These are phyloP conservation scores for Egretta garzetta DNA, from an alignment of 2,113 vertebrate genomes.

Conservation along the genomic window DNA sequence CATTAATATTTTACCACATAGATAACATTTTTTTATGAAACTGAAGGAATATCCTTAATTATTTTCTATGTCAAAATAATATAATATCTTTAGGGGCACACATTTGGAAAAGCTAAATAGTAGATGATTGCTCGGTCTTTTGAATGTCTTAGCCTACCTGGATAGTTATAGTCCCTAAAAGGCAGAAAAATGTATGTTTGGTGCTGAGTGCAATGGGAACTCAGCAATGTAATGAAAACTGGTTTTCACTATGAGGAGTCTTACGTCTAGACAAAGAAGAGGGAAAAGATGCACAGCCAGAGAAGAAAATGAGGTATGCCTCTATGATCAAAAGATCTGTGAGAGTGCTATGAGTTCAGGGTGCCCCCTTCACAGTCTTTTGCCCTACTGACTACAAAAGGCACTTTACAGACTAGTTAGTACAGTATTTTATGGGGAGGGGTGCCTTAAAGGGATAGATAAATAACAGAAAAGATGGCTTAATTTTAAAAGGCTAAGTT, in stretches of 20 bases:
- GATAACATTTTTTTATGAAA: neutral
- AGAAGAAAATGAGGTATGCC: neutral
- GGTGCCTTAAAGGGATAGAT: neutral
- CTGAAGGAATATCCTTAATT: neutral
- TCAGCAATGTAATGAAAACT: neutral
- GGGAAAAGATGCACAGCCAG: neutral
- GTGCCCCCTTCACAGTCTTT: neutral
- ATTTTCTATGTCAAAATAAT: neutral
- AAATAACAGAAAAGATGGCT: neutral
- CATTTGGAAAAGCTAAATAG: neutral
- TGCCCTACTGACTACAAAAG: neutral
- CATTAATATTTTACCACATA: neutral
- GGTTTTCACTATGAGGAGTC: neutral
- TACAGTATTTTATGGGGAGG: neutral
- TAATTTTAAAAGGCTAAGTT: neutral
- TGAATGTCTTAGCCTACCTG: neutral
- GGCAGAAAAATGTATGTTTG: accelerated
- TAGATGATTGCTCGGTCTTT: neutral
- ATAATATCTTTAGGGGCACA: neutral
- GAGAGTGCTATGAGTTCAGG: neutral
- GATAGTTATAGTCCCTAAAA: neutral
- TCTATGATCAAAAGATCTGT: neutral
- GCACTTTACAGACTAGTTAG: neutral
- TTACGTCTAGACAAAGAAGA: neutral
- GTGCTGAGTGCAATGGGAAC: neutral